Evolutionary conservation across 2,888 invertebrate species (phyloP).

Genomic region (Nomada ferruginata): DNA sequence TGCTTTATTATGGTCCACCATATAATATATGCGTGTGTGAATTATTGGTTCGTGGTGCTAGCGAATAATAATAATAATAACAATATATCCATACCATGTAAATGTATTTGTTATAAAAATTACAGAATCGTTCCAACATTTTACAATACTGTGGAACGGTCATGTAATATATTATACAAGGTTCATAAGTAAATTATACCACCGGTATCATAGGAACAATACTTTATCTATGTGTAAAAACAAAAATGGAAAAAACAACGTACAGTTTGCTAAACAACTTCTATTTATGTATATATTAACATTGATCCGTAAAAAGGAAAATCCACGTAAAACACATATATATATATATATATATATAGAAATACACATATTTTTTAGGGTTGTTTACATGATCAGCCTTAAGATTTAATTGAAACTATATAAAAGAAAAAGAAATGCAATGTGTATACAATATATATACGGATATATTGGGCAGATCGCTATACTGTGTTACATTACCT

Average conservation of each 20-base stretch:
- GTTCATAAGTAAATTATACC: conserved; percentile 71
- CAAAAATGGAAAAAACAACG: conserved; percentile 63
- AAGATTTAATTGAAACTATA: conserved; percentile 80
- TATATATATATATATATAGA: conserved; percentile 82
- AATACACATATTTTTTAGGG: conserved; percentile 84
- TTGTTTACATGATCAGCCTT: conserved; percentile 84
- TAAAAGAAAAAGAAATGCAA: conserved; percentile 61
- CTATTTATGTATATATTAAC: conserved; percentile 78
- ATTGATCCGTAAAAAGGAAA: conserved; percentile 62
- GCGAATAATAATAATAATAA: conserved; percentile 70
- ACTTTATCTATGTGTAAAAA: conserved; percentile 76
- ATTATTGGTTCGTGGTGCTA: conserved; percentile 82
- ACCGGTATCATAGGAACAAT: conserved; percentile 77
- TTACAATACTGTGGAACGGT: conserved; percentile 71
- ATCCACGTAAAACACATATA: conserved; percentile 73
- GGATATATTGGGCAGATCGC: conserved; percentile 74
- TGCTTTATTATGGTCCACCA: conserved; percentile 82
- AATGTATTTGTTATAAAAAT: conserved; percentile 77
- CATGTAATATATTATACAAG: conserved; percentile 72
- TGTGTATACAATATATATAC: conserved; percentile 68
- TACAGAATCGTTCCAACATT: conserved; percentile 68
- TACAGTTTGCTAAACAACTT: conserved; percentile 81
- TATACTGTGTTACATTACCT: conserved; percentile 74
- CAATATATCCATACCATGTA: conserved; percentile 75
- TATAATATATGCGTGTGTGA: conserved; percentile 77